Conservation (phyloP, 2,113 vertebrate genomes). For the Lucifuga dentata region DNA sequence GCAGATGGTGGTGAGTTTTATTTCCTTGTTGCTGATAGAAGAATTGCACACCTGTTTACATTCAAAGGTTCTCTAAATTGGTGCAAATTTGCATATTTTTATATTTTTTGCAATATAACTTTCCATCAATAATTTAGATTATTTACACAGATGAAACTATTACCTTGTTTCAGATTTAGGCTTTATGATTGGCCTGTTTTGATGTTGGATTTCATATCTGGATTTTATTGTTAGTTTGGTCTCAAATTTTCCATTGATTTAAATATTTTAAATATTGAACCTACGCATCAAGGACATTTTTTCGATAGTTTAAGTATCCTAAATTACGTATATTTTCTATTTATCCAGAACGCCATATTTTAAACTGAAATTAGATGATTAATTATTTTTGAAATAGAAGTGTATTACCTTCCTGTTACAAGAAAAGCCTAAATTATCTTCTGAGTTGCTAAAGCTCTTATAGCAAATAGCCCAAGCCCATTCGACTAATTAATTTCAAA, state of each 20-base stretch:
- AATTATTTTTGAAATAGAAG: background rate
- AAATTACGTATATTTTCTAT: too few species aligned
- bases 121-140: too few species aligned
- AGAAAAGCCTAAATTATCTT: background rate
- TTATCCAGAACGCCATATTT: too few species aligned
- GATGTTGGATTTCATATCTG: accelerated
- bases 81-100: too few species aligned
- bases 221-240: background rate
- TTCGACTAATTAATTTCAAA: background rate
- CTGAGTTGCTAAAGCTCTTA: background rate
- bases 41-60: too few species aligned
- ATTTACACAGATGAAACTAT: too few species aligned
- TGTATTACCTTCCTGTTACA: background rate
- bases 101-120: too few species aligned
- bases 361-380: background rate
- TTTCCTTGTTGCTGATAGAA: too few species aligned
- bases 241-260: background rate
- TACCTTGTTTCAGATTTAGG: background rate
- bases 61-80: too few species aligned
- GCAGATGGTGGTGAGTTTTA: too few species aligned
- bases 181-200: background rate
- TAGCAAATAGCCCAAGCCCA: background rate
- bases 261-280: background rate
- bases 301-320: too few species aligned
- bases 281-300: too few species aligned